Conservation (phyloP, 2,797 vertebrate genomes). For the Vireo griseus region DNA sequence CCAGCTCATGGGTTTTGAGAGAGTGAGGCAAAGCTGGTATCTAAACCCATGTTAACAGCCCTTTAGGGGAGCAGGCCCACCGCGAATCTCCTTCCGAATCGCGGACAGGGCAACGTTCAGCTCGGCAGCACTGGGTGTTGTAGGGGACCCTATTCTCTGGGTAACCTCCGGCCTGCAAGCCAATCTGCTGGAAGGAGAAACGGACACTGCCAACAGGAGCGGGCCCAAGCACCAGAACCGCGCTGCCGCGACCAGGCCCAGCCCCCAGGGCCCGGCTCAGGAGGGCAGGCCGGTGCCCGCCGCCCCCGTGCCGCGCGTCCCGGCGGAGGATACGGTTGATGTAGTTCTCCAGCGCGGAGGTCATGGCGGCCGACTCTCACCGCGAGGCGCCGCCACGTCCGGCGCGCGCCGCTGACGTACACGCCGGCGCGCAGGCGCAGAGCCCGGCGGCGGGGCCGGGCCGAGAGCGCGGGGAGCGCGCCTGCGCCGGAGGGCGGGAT, state of each 20-base stretch:
- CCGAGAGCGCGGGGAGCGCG: fast-evolving
- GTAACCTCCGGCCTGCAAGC: too few relatives aligned
- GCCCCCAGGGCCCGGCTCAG: fast-evolving
- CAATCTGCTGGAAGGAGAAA: fast-evolving
- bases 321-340: background rate
- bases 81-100: too few relatives aligned
- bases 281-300: background rate
- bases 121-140: fast-evolving
- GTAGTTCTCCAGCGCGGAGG: background rate
- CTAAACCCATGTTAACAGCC: fast-evolving
- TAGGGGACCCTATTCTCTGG: fast-evolving
- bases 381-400: background rate
- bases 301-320: background rate
- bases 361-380: background rate
- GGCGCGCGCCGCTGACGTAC: background rate
- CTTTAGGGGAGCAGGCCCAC: too few relatives aligned
- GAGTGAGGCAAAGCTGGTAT: background rate
- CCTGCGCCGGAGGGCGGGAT: fast-evolving
- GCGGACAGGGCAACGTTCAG: fast-evolving
- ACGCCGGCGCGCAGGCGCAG: fast-evolving
- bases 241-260: background rate
- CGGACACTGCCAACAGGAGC: fast-evolving
- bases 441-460: fast-evolving
- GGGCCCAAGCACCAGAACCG: background rate
- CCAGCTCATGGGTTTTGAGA: background rate